A percentile compares a stretch with the other conserved stretches of the same genome.
phyloP scores from a whole-genome alignment of 2,888 invertebrate genomes.

The Apamea sordens region DNA sequence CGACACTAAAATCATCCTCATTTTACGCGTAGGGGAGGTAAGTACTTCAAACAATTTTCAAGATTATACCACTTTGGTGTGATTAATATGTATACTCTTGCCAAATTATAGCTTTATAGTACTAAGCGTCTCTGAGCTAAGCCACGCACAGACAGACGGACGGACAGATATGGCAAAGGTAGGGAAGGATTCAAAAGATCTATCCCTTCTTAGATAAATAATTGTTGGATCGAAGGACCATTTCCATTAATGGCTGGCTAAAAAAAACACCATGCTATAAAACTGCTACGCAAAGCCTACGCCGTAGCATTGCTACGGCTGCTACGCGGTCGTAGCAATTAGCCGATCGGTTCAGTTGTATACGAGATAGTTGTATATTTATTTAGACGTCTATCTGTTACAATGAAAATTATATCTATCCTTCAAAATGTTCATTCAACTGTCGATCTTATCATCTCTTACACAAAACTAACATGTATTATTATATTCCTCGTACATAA shows the following conservation, averaged over 20 bases:
- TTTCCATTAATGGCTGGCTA: neutral
- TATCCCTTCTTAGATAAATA: neutral
- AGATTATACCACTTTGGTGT: neutral
- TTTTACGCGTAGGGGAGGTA: neutral
- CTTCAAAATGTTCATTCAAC: constrained; percentile 39
- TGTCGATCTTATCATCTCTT: constrained; percentile 31
- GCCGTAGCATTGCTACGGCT: constrained; percentile 31
- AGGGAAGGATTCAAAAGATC: neutral
- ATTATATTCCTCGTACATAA: constrained; percentile 27
- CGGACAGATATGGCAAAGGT: neutral
- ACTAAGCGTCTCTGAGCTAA: neutral
- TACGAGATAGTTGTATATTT: neutral
- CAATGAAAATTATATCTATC: constrained; percentile 3
- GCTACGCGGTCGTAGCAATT: constrained; percentile 25
- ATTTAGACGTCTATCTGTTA: neutral
- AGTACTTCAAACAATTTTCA: neutral
- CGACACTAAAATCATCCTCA: neutral
- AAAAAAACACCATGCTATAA: neutral
- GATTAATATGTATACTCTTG: neutral
- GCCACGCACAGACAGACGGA: neutral
- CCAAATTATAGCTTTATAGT: neutral
- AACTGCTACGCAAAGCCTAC: constrained; percentile 30
- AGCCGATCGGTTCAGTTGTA: neutral
- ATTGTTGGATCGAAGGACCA: neutral
- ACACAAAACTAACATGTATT: constrained; percentile 29